phyloP scores from a whole-genome alignment of 92 coral and sea anemone genomes.

The Bergia puertoricense region DNA sequence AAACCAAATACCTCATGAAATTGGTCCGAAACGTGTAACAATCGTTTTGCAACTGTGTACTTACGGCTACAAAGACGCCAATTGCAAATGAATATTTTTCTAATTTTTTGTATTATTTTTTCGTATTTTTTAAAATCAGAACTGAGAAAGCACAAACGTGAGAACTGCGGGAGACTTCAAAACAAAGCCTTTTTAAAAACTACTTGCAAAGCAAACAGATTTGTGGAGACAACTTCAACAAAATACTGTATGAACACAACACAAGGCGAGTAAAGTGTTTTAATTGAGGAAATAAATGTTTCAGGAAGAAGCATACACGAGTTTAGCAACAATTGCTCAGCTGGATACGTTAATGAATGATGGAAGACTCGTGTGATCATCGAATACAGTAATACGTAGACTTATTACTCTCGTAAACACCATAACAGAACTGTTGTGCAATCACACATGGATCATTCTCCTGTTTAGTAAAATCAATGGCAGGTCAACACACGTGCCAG shows the following conservation, averaged over 20 bases:
- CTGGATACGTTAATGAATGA: background rate
- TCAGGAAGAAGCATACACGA: constrained; percentile 4
- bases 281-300: constrained; percentile 12
- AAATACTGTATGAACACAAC: background rate
- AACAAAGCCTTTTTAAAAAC: background rate
- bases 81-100: background rate
- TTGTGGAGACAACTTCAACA: background rate
- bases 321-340: background rate
- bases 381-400: background rate
- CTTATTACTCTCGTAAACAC: background rate
- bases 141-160: background rate
- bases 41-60: background rate
- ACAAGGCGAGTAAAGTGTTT: background rate
- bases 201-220: constrained; percentile 9
- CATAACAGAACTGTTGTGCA: background rate
- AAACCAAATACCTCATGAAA: background rate
- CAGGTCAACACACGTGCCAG: background rate
- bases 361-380: background rate
- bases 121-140: background rate
- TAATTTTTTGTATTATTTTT: no score
- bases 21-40: background rate
- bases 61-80: background rate
- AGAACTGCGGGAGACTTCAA: constrained; percentile 28
- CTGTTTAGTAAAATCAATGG: background rate
- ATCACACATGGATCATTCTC: background rate